These are phyloP conservation scores for Phrynosoma blainvillii DNA, from an alignment of 2,113 vertebrate species.

Conservation along the genomic window DNA sequence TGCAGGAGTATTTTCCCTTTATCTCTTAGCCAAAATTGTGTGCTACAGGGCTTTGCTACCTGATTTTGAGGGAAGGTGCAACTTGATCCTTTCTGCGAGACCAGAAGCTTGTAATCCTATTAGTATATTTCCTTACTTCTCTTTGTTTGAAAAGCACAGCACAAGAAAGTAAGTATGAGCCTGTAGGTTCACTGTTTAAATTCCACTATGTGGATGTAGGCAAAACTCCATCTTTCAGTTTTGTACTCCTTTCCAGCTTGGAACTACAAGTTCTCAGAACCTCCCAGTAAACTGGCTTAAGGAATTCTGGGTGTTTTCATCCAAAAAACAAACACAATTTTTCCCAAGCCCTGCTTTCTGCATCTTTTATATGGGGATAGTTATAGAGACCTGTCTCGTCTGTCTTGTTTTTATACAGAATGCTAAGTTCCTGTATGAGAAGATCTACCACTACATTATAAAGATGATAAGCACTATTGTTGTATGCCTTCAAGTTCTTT, in stretches of 20 bases:
- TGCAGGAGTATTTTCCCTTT: not conserved
- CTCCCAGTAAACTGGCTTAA: no score
- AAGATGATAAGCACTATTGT: not conserved
- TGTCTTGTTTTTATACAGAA: not conserved
- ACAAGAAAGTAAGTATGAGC: not conserved
- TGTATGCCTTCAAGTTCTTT: no score
- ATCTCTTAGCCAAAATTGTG: not conserved
- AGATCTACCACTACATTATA: not conserved
- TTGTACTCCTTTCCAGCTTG: no score
- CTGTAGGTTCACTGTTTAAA: not conserved
- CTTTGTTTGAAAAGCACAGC: constrained; percentile 2
- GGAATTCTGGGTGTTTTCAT: no score
- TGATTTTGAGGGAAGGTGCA: not conserved
- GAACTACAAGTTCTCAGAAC: no score
- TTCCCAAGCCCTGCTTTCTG: no score
- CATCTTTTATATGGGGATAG: not conserved
- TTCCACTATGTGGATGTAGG: not conserved
- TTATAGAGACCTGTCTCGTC: not conserved
- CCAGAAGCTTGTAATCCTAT: constrained; percentile 10
- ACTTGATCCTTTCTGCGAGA: not conserved
- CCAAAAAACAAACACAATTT: no score
- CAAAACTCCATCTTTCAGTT: no score
- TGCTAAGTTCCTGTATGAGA: not conserved
- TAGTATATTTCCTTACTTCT: not conserved
- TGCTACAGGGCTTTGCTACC: not conserved